phyloP scores from a whole-genome alignment of 2,113 vertebrate genomes.

The Alectura lathami region DNA sequence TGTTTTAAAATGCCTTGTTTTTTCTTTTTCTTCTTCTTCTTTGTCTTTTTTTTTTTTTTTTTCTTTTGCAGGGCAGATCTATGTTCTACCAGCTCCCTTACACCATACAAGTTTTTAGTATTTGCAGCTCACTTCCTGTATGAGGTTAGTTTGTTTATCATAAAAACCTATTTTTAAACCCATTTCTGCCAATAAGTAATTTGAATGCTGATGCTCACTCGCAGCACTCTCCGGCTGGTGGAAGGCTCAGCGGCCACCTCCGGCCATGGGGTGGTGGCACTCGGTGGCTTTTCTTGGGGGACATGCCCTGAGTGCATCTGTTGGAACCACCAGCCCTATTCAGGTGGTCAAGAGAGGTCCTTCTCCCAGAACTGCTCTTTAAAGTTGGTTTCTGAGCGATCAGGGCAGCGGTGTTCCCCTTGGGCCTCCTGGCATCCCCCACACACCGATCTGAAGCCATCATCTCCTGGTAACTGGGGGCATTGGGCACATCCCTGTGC shows the following conservation, averaged over 20 bases:
- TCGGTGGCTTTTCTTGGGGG: neutral
- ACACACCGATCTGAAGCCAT: neutral
- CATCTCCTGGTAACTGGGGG: neutral
- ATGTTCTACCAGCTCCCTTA: slow-evolving; percentile 36
- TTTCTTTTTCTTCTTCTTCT: neutral
- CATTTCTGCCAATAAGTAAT: slow-evolving; percentile 72
- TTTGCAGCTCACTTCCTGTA: slow-evolving; percentile 92
- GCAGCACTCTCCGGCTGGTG: neutral
- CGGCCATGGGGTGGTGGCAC: accelerated
- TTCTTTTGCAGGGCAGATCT: slow-evolving; percentile 1
- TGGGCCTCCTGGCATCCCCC: neutral
- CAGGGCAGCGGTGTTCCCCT: neutral
- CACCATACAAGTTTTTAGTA: slow-evolving; percentile 55
- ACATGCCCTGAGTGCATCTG: neutral
- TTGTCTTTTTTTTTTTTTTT: neutral
- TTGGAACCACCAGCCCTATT: neutral
- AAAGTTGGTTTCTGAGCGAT: neutral
- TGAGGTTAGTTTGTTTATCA: slow-evolving; percentile 87
- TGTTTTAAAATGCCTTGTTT: neutral
- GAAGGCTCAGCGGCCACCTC: neutral
- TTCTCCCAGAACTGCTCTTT: no score
- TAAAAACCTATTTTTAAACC: slow-evolving; percentile 86
- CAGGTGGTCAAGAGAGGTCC: neutral
- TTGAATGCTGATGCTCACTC: slow-evolving; percentile 28
- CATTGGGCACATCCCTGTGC: neutral